Evolutionary conservation across 64 coral and sea anemone genomes (phyloP).

Genomic region (Stylophora pistillata): DNA sequence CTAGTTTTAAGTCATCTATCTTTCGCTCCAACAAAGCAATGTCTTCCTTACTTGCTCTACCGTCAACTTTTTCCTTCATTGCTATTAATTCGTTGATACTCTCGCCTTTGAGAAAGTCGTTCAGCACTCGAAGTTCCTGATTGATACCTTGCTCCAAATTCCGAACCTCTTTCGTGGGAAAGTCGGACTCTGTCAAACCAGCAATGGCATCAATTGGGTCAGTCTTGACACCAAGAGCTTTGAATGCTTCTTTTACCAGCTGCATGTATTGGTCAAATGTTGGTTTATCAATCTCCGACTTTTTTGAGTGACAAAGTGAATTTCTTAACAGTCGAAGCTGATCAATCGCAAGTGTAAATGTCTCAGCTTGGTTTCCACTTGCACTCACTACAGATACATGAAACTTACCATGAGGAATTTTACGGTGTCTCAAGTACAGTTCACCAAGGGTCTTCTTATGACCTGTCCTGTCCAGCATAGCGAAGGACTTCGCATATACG

Average conservation of each 20-base stretch:
- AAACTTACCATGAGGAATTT: too few relatives aligned
- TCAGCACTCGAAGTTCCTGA: not conserved
- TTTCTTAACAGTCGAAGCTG: too few relatives aligned
- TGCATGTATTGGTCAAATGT: too few relatives aligned
- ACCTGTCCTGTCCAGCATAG: not conserved
- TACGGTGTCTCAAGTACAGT: not conserved
- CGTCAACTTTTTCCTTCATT: not conserved
- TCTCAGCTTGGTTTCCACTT: too few relatives aligned
- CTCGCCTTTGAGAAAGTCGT: not conserved
- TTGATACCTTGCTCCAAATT: not conserved
- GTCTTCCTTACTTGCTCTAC: not conserved
- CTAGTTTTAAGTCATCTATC: not conserved
- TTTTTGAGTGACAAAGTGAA: too few relatives aligned
- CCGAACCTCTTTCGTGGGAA: not conserved
- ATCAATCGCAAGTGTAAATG: too few relatives aligned
- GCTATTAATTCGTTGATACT: not conserved
- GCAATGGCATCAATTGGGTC: too few relatives aligned
- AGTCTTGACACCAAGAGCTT: too few relatives aligned
- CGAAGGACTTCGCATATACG: slow-evolving; percentile 7
- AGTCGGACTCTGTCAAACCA: not conserved
- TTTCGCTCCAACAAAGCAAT: not conserved
- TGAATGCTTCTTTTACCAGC: too few relatives aligned
- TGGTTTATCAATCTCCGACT: too few relatives aligned
- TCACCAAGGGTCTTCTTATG: not conserved
- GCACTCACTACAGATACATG: too few relatives aligned